Conservation (phyloP, 2,888 invertebrate species). For the Troides aeacus region DNA sequence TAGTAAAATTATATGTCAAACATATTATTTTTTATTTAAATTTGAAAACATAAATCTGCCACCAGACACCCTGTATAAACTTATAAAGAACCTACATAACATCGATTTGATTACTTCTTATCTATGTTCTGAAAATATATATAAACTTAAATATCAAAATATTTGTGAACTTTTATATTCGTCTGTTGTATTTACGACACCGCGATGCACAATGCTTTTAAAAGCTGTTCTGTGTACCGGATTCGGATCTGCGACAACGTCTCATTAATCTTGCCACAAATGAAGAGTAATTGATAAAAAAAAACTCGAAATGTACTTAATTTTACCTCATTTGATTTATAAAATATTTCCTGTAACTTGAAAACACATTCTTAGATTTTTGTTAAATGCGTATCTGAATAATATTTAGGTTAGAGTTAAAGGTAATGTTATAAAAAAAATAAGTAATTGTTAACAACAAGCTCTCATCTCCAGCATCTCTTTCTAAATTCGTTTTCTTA, state of each 20-base stretch:
- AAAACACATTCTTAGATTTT: neutral
- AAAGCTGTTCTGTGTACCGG: slow-evolving; percentile 16
- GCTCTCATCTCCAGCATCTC: neutral
- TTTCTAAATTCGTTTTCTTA: neutral
- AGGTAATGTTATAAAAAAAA: neutral
- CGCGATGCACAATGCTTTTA: slow-evolving; percentile 7
- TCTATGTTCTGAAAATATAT: neutral
- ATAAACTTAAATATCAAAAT: too few species aligned
- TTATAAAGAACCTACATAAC: too few species aligned
- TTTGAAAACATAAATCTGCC: too few species aligned
- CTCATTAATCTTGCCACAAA: slow-evolving; percentile 19
- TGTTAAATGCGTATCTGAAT: neutral
- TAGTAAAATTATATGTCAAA: too few species aligned
- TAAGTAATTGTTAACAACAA: neutral
- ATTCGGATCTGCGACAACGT: slow-evolving; percentile 10
- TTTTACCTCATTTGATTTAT: neutral
- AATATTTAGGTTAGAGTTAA: neutral
- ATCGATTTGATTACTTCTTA: too few species aligned
- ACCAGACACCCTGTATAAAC: too few species aligned
- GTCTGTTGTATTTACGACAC: neutral
- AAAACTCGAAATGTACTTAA: neutral
- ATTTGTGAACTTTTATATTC: neutral
- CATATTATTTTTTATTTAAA: too few species aligned
- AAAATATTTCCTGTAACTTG: neutral
- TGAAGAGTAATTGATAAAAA: slow-evolving; percentile 13